Conservation (phyloP, 2,113 vertebrate species). For the Mormyrus lacerda region DNA sequence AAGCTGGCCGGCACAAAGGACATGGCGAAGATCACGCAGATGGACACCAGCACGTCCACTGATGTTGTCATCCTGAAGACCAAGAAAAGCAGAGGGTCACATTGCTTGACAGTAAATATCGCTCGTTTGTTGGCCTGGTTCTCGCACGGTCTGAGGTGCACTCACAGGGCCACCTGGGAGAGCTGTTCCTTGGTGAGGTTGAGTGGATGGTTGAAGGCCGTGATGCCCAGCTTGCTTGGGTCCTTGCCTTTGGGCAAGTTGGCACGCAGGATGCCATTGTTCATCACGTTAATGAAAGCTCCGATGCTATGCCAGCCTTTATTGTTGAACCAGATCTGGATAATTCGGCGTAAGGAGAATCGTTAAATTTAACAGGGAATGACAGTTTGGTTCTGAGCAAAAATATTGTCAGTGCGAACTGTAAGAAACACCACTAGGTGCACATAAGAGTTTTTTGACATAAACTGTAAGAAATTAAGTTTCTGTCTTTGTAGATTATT, state of each 20-base stretch:
- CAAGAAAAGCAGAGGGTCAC: background rate
- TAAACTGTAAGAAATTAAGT: background rate
- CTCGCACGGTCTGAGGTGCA: conserved; percentile 21
- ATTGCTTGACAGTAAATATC: background rate
- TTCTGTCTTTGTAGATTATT: background rate
- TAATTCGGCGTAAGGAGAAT: conserved; percentile 14
- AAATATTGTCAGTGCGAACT: background rate
- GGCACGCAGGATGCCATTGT: conserved; percentile 85
- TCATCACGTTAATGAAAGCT: conserved; percentile 88
- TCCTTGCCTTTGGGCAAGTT: conserved; percentile 69
- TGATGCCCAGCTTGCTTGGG: conserved; percentile 74
- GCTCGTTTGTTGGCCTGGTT: background rate
- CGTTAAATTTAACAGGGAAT: background rate
- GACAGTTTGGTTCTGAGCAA: background rate
- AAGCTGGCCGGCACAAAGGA: conserved; percentile 90
- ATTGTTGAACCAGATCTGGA: conserved; percentile 96
- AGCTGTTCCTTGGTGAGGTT: conserved; percentile 96
- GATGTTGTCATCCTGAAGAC: conserved; percentile 87
- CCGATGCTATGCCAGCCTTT: conserved; percentile 95
- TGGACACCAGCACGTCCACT: conserved; percentile 90
- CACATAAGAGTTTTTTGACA: background rate
- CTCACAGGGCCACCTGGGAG: conserved; percentile 94
- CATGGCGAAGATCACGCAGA: conserved; percentile 79
- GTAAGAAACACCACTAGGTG: background rate
- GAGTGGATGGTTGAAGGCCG: conserved; percentile 84